These are phyloP conservation scores for Ploceus nigricollis DNA, from an alignment of 2,113 vertebrate genomes.

Conservation along the genomic window DNA sequence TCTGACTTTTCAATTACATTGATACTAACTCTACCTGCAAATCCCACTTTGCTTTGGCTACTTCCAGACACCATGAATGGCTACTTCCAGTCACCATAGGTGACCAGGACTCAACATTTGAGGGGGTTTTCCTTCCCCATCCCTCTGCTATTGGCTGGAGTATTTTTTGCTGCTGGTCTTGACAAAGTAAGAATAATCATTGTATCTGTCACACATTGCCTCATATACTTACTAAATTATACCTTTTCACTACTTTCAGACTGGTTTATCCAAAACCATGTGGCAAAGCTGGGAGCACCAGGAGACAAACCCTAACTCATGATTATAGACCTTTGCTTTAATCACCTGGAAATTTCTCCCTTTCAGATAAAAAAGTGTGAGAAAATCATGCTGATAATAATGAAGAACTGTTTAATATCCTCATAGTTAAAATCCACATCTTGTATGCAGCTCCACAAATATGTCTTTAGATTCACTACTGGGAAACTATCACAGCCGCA, in stretches of 20 bases:
- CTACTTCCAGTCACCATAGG: neutral
- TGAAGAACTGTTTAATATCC: neutral
- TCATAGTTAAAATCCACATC: neutral
- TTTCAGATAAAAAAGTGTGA: neutral
- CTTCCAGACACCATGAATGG: neutral
- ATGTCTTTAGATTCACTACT: neutral
- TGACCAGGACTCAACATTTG: neutral
- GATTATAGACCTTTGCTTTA: neutral
- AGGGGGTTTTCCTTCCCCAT: neutral
- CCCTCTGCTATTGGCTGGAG: neutral
- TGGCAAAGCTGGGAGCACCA: neutral
- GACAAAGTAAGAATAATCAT: neutral
- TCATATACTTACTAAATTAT: neutral
- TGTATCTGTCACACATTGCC: neutral
- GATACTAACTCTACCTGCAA: neutral
- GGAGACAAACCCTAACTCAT: neutral
- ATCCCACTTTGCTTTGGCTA: neutral
- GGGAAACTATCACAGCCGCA: neutral
- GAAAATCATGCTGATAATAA: neutral
- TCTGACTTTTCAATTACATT: neutral
- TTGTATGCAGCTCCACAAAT: neutral
- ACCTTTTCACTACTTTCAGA: neutral
- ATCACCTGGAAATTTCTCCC: neutral
- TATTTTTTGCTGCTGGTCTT: neutral
- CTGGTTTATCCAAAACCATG: neutral